Base-by-base conservation (phyloP, 2,113 vertebrate genomes). In the Lepus timidus region DNA sequence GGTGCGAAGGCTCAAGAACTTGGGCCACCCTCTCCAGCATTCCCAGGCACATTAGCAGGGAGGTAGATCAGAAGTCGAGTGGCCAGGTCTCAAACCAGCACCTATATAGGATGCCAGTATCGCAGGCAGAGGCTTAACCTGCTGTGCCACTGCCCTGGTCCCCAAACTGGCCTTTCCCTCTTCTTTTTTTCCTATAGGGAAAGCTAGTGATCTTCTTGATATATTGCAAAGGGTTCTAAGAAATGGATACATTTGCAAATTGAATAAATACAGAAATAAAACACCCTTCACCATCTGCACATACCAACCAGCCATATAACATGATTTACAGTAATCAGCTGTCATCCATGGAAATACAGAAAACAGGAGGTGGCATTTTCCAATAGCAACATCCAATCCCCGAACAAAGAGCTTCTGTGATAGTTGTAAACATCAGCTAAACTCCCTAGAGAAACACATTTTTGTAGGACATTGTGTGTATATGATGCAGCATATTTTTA, bases 191-290 rank as follows among this genome's bases (percentile, higher is more conserved):
- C 12, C 29, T 70, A 52, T 73, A 87, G 19, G n/a, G 55, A 94
- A n/a, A 83, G 27, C 36, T 55, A 36, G 4, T 11, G 6, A 65
- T 76, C 61, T 88, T 88, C 29, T 31, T 75, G 67, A 92, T 87
- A n/a, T 65, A 85, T 62, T 51, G 22, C 61, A 96, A 90, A 87
- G 64, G 33, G 6, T 14, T 91, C 31, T 87, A 39, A 68, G 20
- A 86, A 95, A 96, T 67, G 2, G 10, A 94, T 78, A 44, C 4
- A 73, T 85, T 92, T 85, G 12, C 1, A 85, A 92, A 83, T 64
- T 75, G 76, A 93, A 90, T 87, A 96, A 92, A 90, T 52, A 89
- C 1, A 80, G 49, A 95, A 84, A 86, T 73, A 80, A 93, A 93
- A 71, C 23, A 36, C 12, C 8, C 22, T 74, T 88, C 23, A 67